These are phyloP conservation scores for Gastracanthus pulcherrimus DNA, from an alignment of 2,888 invertebrate species.

Conservation along the genomic window DNA sequence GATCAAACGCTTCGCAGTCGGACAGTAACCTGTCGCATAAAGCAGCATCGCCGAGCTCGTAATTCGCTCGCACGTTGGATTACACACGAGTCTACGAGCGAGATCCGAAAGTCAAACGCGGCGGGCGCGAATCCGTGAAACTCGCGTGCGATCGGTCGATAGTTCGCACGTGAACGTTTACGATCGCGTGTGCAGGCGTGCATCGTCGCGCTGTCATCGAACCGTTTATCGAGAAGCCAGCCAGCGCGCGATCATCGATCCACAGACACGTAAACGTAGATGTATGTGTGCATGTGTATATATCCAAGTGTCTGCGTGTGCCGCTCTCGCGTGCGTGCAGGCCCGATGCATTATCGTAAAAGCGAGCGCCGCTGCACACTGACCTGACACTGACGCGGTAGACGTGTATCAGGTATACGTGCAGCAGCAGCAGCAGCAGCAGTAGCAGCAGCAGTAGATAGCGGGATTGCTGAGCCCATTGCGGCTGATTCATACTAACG, in stretches of 20 bases:
- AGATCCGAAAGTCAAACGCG: neutral
- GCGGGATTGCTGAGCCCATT: too few species aligned
- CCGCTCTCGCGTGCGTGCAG: neutral
- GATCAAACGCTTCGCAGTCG: too few species aligned
- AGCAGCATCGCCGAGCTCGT: too few species aligned
- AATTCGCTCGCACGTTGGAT: too few species aligned
- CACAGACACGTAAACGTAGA: too few species aligned
- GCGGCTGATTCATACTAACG: neutral
- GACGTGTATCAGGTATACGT: neutral
- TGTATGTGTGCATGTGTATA: too few species aligned
- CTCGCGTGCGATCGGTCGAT: too few species aligned
- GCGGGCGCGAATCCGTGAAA: neutral
- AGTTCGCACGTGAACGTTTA: neutral
- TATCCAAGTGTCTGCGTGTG: neutral
- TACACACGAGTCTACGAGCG: neutral
- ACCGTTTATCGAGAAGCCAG: neutral
- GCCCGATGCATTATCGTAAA: conserved; percentile 44
- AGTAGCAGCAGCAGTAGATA: too few species aligned
- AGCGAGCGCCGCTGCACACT: neutral
- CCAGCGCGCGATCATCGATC: conserved; percentile 5
- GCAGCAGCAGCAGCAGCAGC: too few species aligned
- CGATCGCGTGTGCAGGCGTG: neutral
- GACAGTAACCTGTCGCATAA: too few species aligned
- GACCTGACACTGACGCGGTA: neutral
- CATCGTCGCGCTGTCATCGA: conserved; percentile 15